Evolutionary conservation across 2,113 vertebrate genomes (phyloP), one percentile per base, ranked within the genome.

Genomic region (Hepsetus odoe): DNA sequence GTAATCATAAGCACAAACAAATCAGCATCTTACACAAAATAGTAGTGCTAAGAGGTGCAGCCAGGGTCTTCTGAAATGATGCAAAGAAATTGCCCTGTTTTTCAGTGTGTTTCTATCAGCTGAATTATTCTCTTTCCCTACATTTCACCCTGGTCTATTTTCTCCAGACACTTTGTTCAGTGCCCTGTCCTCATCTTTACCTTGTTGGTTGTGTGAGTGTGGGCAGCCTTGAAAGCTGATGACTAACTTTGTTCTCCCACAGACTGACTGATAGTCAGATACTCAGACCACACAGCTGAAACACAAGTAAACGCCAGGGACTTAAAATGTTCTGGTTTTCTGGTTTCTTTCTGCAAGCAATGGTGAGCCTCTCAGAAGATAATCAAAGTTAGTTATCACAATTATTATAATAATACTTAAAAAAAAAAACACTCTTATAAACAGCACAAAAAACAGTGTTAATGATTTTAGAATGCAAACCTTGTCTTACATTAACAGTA

Each of bases 1-100:
- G 77, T 80, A 83, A 84, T 69, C 68, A 51, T 28, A 65, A 58
- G 53, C 32, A 44, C 65, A 80, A 33, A 55, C 71, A 51, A 56
- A 46, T 59, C 42, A 24, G 38, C 62, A 38, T 40, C 74, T 76
- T 4, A 42, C 33, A 20, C 22, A 28, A n/a, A 56, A 38, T 30
- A 51, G 16, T 65, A 9, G 14, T 3, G 10, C 30, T 51, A 40
- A 56, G 24, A 38, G 56, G 22, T 56, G 70, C 33, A 72, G 16
- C 33, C 20, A 38, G 20, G 55, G 8, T 24, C 18, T 61, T 18
- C 11, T 24, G 26, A 61, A 62, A 71, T 42, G 42, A 28, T n/a
- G 10, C 5, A 13, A n/a, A 18, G 30, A 20, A n/a, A 62, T 18
- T 16, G 59, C 28, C 9, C 8, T n/a, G n/a, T 38, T 38, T 11